Evolutionary conservation across 2,888 invertebrate species (phyloP).

Genomic region (Drosophila borealis): DNA sequence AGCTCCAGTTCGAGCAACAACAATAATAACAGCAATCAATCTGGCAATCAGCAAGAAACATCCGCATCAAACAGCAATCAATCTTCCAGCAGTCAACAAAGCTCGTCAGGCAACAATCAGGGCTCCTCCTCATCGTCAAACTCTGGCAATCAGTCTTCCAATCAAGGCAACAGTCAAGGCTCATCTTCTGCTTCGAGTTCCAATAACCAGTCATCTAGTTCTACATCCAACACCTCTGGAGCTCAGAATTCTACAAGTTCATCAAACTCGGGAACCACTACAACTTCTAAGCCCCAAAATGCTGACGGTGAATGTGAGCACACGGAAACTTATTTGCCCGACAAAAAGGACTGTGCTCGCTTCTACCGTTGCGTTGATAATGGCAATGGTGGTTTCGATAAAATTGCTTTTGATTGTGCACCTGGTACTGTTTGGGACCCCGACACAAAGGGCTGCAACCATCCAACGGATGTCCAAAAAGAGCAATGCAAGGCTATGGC

Average conservation of each 20-base stretch:
- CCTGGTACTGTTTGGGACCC: slow-evolving; percentile 89
- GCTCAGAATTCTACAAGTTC: slow-evolving; percentile 39
- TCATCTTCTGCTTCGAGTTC: slow-evolving; percentile 41
- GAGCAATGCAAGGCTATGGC: slow-evolving; percentile 81
- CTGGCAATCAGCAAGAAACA: slow-evolving; percentile 39
- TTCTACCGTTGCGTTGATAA: slow-evolving; percentile 89
- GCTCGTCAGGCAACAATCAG: slow-evolving; percentile 44
- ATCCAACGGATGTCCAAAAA: slow-evolving; percentile 82
- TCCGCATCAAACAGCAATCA: slow-evolving; percentile 53
- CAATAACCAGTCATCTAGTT: slow-evolving; percentile 43
- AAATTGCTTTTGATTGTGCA: slow-evolving; percentile 88
- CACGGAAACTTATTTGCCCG: slow-evolving; percentile 85
- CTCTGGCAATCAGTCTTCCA: slow-evolving; percentile 48
- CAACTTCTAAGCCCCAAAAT: slow-evolving; percentile 66
- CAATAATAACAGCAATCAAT: slow-evolving; percentile 37
- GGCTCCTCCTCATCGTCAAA: slow-evolving; percentile 45
- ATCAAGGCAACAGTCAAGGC: slow-evolving; percentile 35
- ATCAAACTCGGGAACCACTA: slow-evolving; percentile 20
- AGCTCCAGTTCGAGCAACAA: slow-evolving; percentile 18
- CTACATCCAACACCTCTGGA: slow-evolving; percentile 20
- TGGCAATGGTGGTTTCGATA: slow-evolving; percentile 87
- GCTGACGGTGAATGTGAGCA: slow-evolving; percentile 83
- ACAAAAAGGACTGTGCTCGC: slow-evolving; percentile 86
- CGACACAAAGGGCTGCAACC: slow-evolving; percentile 79
- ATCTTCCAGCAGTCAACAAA: slow-evolving; percentile 43